phyloP scores from a whole-genome alignment of 2,888 invertebrate species.

The Troides oblongomaculatus region DNA sequence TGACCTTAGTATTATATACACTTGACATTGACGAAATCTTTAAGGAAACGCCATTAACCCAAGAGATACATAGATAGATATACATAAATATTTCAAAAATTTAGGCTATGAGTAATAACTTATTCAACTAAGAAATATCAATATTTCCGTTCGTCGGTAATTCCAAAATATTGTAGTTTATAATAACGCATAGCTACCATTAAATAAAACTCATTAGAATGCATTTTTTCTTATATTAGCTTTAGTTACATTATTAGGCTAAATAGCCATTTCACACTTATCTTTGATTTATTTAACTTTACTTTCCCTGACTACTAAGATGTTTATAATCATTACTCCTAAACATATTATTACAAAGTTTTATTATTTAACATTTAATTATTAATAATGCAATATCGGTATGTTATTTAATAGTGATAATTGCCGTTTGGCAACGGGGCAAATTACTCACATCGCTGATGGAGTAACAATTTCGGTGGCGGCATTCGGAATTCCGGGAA shows the following conservation, averaged over 20 bases:
- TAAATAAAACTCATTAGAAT: too few relatives aligned
- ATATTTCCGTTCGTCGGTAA: too few relatives aligned
- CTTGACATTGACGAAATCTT: too few relatives aligned
- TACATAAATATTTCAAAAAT: too few relatives aligned
- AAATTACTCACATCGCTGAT: conserved; percentile 61
- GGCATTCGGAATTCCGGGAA: conserved; percentile 58
- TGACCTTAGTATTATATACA: too few relatives aligned
- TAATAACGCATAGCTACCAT: too few relatives aligned
- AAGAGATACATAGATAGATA: too few relatives aligned
- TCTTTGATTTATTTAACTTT: neutral
- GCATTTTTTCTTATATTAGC: too few relatives aligned
- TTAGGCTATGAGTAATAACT: too few relatives aligned
- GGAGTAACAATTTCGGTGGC: conserved; percentile 49
- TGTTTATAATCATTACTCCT: neutral
- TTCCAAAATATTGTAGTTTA: too few relatives aligned
- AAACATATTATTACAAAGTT: neutral
- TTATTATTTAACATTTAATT: neutral
- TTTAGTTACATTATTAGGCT: neutral
- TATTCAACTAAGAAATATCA: too few relatives aligned
- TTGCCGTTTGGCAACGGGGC: conserved; percentile 31
- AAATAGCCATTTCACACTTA: neutral
- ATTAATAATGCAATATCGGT: neutral
- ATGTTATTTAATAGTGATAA: conserved; percentile 16
- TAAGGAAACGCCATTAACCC: too few relatives aligned
- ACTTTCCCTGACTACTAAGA: neutral